Evolutionary conservation across 2,888 invertebrate genomes (phyloP).

Genomic region (Ypsolopha sequella): DNA sequence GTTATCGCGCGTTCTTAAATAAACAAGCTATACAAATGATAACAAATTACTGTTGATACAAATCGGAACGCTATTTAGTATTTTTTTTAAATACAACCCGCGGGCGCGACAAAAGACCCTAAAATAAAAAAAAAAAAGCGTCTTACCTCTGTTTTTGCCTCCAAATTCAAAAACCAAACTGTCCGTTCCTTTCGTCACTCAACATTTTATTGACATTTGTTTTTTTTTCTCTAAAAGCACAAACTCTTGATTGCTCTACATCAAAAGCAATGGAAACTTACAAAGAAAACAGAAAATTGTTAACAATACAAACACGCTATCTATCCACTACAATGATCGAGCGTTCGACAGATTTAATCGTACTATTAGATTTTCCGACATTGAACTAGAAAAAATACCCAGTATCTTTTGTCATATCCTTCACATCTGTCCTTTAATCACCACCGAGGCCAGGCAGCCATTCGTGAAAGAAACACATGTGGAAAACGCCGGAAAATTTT

Average conservation of each 20-base stretch:
- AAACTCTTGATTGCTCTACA: no score
- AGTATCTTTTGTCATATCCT: background rate
- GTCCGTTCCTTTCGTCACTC: background rate
- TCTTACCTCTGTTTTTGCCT: slow-evolving; percentile 16
- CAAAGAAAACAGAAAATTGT: slow-evolving; percentile 6
- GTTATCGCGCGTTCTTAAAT: slow-evolving; percentile 8
- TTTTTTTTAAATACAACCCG: background rate
- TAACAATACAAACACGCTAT: slow-evolving; percentile 10
- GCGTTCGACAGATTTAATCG: slow-evolving; percentile 13
- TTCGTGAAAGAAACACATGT: slow-evolving; percentile 11
- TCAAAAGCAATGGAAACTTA: slow-evolving; percentile 9
- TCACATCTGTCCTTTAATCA: slow-evolving; percentile 1
- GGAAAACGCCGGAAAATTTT: slow-evolving; percentile 25
- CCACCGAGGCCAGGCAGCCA: slow-evolving; percentile 1
- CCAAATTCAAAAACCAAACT: slow-evolving; percentile 13
- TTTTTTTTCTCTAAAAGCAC: slow-evolving; percentile 11
- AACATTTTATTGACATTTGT: slow-evolving; percentile 11
- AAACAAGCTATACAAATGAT: slow-evolving; percentile 2
- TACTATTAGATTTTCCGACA: slow-evolving; percentile 9
- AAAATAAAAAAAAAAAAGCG: slow-evolving; percentile 18
- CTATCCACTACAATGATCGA: slow-evolving; percentile 11
- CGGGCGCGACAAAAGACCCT: slow-evolving; percentile 6
- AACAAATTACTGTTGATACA: background rate
- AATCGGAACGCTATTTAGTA: background rate
- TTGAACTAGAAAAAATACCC: background rate